phyloP scores from a whole-genome alignment of 1,140 invertebrate species.

The Eulimnadia texana region DNA sequence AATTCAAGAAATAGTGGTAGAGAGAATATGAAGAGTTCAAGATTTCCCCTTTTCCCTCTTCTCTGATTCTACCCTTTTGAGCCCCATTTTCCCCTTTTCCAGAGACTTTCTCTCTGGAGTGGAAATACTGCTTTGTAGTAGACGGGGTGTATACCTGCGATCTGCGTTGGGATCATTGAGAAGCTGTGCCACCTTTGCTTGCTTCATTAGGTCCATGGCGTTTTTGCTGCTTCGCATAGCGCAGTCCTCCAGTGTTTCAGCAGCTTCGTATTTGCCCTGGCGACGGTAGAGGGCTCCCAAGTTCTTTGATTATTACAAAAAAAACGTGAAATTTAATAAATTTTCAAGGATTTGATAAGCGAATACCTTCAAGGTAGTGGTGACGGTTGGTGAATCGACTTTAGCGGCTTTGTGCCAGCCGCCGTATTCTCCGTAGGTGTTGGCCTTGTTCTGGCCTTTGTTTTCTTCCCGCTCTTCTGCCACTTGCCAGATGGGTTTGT shows the following conservation, averaged over 20 bases:
- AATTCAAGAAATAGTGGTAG: no score
- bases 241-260: slow-evolving; percentile 96
- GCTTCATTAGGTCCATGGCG: slow-evolving; percentile 77
- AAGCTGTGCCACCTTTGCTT: slow-evolving; percentile 63
- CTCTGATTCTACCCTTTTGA: no score
- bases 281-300: slow-evolving; percentile 90
- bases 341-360: neutral
- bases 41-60: no score
- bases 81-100: no score
- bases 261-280: slow-evolving; percentile 97
- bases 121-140: no score
- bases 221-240: slow-evolving; percentile 82
- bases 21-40: no score
- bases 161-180: slow-evolving; percentile 25
- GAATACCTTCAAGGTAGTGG: slow-evolving; percentile 67
- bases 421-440: slow-evolving; percentile 86
- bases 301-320: slow-evolving; percentile 39
- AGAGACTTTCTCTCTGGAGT: no score
- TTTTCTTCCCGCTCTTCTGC: slow-evolving; percentile 95
- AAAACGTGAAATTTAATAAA: neutral
- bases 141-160: slow-evolving; percentile 2
- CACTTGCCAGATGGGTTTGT: slow-evolving; percentile 99
- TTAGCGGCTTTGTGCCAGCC: slow-evolving; percentile 98
- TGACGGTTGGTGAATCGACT: slow-evolving; percentile 93
- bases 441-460: slow-evolving; percentile 79